These are phyloP conservation scores for Eupithecia pulchellata DNA, from an alignment of 2,888 invertebrate genomes.

Conservation along the genomic window DNA sequence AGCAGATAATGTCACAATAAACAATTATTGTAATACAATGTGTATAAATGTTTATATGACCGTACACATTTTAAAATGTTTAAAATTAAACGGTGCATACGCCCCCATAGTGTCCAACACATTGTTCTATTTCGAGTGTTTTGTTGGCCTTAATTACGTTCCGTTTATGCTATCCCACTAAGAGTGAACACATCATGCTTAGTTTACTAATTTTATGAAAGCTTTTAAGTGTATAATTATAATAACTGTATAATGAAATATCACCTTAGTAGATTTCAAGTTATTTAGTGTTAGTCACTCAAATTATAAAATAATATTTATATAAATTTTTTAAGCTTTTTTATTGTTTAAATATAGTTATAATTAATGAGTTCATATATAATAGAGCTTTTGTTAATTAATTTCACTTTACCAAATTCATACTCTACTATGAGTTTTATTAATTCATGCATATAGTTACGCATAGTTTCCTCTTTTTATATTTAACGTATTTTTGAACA, in stretches of 20 bases:
- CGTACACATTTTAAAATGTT: background rate
- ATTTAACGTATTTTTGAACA: background rate
- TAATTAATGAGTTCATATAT: background rate
- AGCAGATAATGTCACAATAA: no score
- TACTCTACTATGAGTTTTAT: no score
- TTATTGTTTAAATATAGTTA: background rate
- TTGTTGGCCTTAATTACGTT: constrained; percentile 62
- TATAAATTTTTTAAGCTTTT: background rate
- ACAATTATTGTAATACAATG: background rate
- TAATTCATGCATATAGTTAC: background rate
- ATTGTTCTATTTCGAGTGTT: constrained; percentile 47
- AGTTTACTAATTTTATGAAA: constrained; percentile 14
- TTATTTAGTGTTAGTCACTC: background rate
- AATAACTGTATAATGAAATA: background rate
- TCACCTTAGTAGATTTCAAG: background rate
- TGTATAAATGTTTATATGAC: no score
- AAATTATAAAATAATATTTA: background rate
- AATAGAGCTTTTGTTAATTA: background rate
- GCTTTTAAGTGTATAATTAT: background rate
- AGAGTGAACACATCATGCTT: constrained; percentile 46
- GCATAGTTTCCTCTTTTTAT: background rate
- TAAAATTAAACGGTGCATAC: background rate
- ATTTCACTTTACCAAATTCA: no score
- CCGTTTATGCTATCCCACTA: constrained; percentile 49
- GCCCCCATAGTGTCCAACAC: constrained; percentile 9